Evolutionary conservation across 2,797 vertebrate species (phyloP), one percentile per base, ranked within the genome.

Genomic region (Neoniphon sammara): DNA sequence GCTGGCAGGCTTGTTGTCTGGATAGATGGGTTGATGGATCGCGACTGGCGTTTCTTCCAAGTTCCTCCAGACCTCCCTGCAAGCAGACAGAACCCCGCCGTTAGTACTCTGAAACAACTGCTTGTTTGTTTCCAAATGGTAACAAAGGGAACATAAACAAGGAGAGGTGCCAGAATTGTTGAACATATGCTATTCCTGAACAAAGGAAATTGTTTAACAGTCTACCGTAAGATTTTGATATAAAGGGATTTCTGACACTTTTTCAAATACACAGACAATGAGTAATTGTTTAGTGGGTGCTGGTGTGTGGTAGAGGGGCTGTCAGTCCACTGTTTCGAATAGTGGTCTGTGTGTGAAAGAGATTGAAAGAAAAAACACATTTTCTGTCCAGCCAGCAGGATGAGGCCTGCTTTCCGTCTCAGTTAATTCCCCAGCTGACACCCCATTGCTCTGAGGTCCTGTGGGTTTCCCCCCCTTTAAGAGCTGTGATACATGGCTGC

Each of bases 331-430:
- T 74, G 62, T 77, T 81, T 39, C 55, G 61, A 47, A 58, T 67
- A 25, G 66, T 39, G 5, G 53, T 76, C 50, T 76, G 80, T 75
- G 20, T 75, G 49, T 79, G 23, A 74, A 54, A 85, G 77, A 81
- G 68, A 57, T n/a, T 78, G 62, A 84, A 81, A 77, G 20, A 64
- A 54, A 79, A 54, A 72, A 66, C 39, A 66, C 50, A 39, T 68
- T 81, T 82, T 57, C 64, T 76, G 53, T 78, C n/a, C 56, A 73
- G 75, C 61, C 73, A 80, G 58, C 25, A 44, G 57, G n/a, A 66
- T 12, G 3, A 74, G 1, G 36, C 87, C 85, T 91, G 86, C 73
- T 86, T 86, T 89, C 21, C 84, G 59, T 91, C 78, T 83, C 60
- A 1, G 53, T 34, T 54, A 10, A 57, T 78, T 81, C 67, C 42